These are phyloP conservation scores for Parnassius orleans DNA, from an alignment of 2,888 invertebrate genomes.

Conservation along the genomic window DNA sequence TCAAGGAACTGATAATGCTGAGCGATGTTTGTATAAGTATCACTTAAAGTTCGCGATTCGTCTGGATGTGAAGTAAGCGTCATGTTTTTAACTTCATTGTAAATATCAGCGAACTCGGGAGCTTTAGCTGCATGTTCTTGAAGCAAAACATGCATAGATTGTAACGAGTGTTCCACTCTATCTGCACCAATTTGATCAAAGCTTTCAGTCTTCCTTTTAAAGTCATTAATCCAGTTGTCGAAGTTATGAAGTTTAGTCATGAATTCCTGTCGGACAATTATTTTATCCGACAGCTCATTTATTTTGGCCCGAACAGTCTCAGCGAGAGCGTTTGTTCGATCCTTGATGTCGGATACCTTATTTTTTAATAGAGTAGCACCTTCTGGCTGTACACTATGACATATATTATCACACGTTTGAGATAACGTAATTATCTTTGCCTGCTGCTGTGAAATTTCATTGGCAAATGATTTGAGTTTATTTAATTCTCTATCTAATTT, in stretches of 20 bases:
- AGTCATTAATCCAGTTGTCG: conserved; percentile 88
- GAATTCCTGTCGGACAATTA: conserved; percentile 91
- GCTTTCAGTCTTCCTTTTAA: conserved; percentile 86
- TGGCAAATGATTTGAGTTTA: conserved; percentile 89
- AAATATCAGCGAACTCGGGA: conserved; percentile 87
- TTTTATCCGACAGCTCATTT: conserved; percentile 90
- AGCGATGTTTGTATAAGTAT: conserved; percentile 88
- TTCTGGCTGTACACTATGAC: conserved; percentile 88
- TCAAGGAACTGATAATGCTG: conserved; percentile 89
- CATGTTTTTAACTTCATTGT: conserved; percentile 90
- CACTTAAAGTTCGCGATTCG: conserved; percentile 86
- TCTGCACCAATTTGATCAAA: conserved; percentile 91
- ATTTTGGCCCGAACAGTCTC: conserved; percentile 88
- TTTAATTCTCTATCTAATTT: conserved; percentile 89
- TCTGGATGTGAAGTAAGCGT: conserved; percentile 85
- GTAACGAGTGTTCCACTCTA: conserved; percentile 88
- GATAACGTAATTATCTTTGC: conserved; percentile 89
- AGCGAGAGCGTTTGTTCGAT: conserved; percentile 86
- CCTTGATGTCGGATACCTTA: conserved; percentile 87
- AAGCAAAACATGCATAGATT: conserved; percentile 88
- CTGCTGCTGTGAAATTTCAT: conserved; percentile 92
- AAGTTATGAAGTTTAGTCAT: conserved; percentile 89
- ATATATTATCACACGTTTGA: conserved; percentile 89
- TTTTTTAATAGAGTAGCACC: conserved; percentile 86
- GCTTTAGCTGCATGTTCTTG: conserved; percentile 94